These are phyloP conservation scores for Myotis brandtii DNA, from an alignment of 2,113 vertebrate genomes.

Conservation along the genomic window DNA sequence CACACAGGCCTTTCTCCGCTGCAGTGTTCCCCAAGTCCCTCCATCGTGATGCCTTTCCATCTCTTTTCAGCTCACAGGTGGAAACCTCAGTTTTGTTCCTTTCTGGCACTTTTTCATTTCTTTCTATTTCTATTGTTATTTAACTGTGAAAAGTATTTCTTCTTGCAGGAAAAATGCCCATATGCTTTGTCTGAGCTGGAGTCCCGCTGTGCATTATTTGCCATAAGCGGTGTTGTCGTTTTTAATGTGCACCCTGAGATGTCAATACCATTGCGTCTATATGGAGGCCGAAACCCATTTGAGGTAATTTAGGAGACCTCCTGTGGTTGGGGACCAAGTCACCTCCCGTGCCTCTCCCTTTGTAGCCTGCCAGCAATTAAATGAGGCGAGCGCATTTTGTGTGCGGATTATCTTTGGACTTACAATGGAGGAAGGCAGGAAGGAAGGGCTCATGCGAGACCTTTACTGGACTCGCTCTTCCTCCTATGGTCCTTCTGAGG, in stretches of 20 bases:
- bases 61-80: constrained; percentile 66
- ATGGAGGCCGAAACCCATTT: constrained; percentile 42
- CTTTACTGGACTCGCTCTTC: neutral
- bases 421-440: neutral
- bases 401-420: neutral
- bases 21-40: constrained; percentile 45
- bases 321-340: neutral
- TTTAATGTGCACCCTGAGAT: constrained; percentile 59
- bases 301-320: constrained; percentile 22
- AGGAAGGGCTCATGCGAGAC: neutral
- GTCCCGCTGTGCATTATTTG: constrained; percentile 70
- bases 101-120: constrained; percentile 69
- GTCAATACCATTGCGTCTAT: neutral
- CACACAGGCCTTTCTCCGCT: constrained; percentile 41
- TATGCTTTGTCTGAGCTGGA: constrained; percentile 62
- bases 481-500: neutral
- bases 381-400: neutral
- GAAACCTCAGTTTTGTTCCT: constrained; percentile 67
- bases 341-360: neutral
- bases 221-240: neutral
- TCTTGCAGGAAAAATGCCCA: constrained; percentile 61
- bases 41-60: constrained; percentile 52
- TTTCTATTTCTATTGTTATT: constrained; percentile 74
- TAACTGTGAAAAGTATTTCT: constrained; percentile 74
- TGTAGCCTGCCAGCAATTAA: neutral